Percentiles rank a stretch among this genome's conserved stretches.
These are phyloP conservation scores for Chiloscyllium plagiosum DNA, from an alignment of 2,113 vertebrate genomes.

Conservation along the genomic window DNA sequence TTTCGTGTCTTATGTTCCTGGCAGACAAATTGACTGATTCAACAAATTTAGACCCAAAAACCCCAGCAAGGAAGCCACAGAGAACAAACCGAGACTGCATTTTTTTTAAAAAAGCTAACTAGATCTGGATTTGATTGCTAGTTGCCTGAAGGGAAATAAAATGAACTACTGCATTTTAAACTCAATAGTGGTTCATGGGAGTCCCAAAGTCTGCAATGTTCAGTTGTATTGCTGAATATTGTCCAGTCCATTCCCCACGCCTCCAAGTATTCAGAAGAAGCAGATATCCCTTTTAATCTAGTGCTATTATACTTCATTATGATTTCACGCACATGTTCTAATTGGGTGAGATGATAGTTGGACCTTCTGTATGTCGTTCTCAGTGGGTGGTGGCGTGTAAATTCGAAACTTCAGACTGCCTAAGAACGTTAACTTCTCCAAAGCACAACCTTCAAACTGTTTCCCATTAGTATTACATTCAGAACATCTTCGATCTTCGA, in stretches of 20 bases:
- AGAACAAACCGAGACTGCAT: not conserved
- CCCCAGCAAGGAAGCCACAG: not conserved
- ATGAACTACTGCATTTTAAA: not conserved
- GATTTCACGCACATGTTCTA: not conserved
- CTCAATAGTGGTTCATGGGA: not conserved
- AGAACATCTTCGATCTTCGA: not conserved
- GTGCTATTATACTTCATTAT: not conserved
- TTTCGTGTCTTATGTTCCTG: not conserved
- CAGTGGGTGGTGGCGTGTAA: not conserved
- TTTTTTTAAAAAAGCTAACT: not conserved
- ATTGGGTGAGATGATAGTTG: not conserved
- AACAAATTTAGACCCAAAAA: not conserved
- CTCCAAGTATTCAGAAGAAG: not conserved
- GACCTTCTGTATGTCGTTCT: not conserved
- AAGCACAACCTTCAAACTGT: not conserved
- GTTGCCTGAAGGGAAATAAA: not conserved
- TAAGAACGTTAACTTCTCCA: not conserved
- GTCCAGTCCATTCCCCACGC: not conserved
- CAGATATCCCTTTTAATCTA: not conserved
- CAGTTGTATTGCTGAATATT: not conserved
- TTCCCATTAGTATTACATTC: not conserved
- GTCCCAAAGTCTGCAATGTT: not conserved
- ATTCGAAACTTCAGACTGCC: not conserved
- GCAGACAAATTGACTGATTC: not conserved
- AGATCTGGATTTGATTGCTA: conserved; percentile 15